phyloP scores from a whole-genome alignment of 2,888 invertebrate species.

The Pollenia griseotomentosa region DNA sequence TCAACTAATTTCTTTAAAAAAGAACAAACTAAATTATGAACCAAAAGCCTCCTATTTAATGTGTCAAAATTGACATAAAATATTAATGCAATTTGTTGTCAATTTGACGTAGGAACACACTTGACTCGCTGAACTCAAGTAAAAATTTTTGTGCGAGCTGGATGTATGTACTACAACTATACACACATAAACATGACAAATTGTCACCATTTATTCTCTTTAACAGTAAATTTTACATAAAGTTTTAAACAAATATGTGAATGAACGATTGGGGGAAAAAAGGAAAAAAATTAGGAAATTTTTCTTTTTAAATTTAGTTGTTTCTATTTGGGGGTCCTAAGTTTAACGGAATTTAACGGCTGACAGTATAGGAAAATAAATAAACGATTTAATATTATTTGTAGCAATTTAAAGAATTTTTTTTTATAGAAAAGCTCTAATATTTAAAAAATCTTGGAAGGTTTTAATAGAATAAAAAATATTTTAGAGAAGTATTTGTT shows the following conservation, averaged over 20 bases:
- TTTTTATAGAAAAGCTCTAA: background rate
- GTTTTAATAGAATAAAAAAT: too few relatives aligned
- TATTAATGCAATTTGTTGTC: conserved; percentile 66
- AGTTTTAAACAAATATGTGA: background rate
- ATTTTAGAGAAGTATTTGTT: too few relatives aligned
- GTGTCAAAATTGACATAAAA: conserved; percentile 70
- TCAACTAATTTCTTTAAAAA: background rate
- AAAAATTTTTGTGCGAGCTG: conserved; percentile 2
- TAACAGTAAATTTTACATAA: conserved; percentile 40
- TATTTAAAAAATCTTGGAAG: too few relatives aligned
- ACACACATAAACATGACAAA: conserved; percentile 60
- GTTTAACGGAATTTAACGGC: conserved; percentile 6
- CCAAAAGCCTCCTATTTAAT: conserved; percentile 63
- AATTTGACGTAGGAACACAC: conserved; percentile 19
- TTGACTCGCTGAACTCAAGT: background rate
- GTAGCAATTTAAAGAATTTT: background rate
- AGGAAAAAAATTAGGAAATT: conserved; percentile 35
- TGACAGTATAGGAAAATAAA: conserved; percentile 30
- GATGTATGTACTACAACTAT: background rate
- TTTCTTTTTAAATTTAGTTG: background rate
- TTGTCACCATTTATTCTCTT: conserved; percentile 55
- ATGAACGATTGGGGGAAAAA: background rate
- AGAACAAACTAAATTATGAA: conserved; percentile 10
- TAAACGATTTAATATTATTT: conserved; percentile 31
- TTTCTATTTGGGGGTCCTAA: background rate